Base-by-base conservation (phyloP, 2,113 vertebrate genomes). In the Ctenomys sociabilis region DNA sequence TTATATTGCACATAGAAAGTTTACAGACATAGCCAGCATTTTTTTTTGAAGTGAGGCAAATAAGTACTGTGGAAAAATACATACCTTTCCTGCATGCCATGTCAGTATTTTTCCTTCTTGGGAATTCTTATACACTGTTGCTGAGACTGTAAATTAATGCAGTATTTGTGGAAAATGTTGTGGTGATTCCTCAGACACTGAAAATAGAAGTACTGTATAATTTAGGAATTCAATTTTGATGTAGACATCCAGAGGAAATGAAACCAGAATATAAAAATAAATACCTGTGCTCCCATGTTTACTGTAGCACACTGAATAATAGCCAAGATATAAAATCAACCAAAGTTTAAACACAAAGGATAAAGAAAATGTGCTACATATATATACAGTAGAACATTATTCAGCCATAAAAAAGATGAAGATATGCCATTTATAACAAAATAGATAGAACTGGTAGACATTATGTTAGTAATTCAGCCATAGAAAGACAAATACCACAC, bases 21-120 rank as follows among this genome's bases (percentile, higher is more conserved):
- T 86, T 96, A 83, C 9, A 95, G 49, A 54, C 59, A 21, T 94
- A 88, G 30, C 78, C 35, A 91, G 10, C 37, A 66, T 10, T 52
- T 77, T 12, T 59, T 68, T 90, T 64, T 95, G 49, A 22, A 94
- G 35, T 93, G 73, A 94, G 49, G 22, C 49, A 92, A 91, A 91
- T 68, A 22, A 64, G 52, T 59, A 30, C 24, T 96, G 37, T 57
- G 30, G 40, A 81, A 93, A 94, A 66, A 85, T 40, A 68, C 13
- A 87, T 75, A 28, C 13, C 19, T 96, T 24, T 13, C 19, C 93
- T 95, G 32, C 70, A 28, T 90, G 6, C 49, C 43, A 92, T 35
- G 7, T 72, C 37, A 94, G 90, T 80, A 95, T 85, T 91, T 7
- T 85, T 49, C 59, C 40, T 81, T 92, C 24, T 59, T 95, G 30